Base-by-base conservation (phyloP, 2,797 vertebrate genomes). In the Galago senegalensis region DNA sequence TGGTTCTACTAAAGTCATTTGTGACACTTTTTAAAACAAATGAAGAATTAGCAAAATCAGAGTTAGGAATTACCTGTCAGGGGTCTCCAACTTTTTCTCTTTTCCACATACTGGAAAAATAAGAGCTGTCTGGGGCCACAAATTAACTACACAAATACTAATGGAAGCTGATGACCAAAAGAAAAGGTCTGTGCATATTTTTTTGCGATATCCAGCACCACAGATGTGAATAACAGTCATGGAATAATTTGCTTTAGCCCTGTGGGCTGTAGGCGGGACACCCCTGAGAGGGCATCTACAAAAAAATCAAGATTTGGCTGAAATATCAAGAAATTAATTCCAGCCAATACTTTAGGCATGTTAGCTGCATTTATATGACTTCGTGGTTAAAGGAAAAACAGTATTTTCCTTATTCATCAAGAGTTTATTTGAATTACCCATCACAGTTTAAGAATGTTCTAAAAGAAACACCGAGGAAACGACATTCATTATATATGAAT, bases 351-450 rank as follows among this genome's bases (percentile, higher is more conserved):
- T 31, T 95, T 56, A 92, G 53, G 89, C 18, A 79, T 65, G 27
- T 70, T 72, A 76, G 4, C 9, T 14, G 67, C 40, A 92, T 65
- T 85, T 75, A 89, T 60, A 76, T 23, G 27, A 14, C 61, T 58
- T 5, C 67, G 20, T 67, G 46, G 46, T 58, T 76, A 76, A 80
- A 82, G 37, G 8, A 81, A 84, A 86, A 85, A 65, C 11, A 83
- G 7, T 37, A 70, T 96, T 89, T 94, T 9, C 56, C 16, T 75
- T 88, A 90, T 65, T 94, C 53, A 77, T 91, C 87, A 91, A 31
- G 65, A 75, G 37, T 75, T 79, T 65, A 49, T 69, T 81, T 49
- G 7, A 91, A 67, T 49, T 89, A 94, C 31, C 40, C 77, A 89
- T 72, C 61, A 65, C 60, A 23, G 1, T 40, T 40, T 92, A 37